A percentile compares a stretch with the other conserved stretches of the same genome.
These are phyloP conservation scores for Rosalia funebris DNA, from an alignment of 2,888 invertebrate genomes.

Conservation along the genomic window DNA sequence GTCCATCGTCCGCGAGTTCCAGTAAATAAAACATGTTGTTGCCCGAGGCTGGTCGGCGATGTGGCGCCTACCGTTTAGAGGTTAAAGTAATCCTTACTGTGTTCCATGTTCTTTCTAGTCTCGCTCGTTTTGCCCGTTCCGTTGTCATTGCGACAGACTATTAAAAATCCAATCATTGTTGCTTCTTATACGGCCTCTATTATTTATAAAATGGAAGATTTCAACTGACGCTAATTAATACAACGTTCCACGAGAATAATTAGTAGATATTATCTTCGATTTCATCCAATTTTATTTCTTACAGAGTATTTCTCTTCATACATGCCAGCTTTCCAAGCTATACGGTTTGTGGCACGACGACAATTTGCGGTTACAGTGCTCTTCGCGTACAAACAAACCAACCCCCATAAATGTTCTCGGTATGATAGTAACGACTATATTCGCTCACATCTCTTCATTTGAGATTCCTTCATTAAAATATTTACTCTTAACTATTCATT, in stretches of 20 bases:
- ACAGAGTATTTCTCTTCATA: conserved; percentile 8
- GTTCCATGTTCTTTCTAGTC: conserved; percentile 41
- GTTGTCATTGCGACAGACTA: conserved; percentile 27
- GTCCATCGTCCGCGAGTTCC: conserved; percentile 45
- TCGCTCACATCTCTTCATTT: too few relatives aligned
- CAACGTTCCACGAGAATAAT: conserved; percentile 18
- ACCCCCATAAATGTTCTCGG: too few relatives aligned
- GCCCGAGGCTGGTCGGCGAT: conserved; percentile 55
- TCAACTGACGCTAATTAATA: conserved; percentile 22
- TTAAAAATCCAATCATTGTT: conserved; percentile 28
- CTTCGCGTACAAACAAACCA: too few relatives aligned
- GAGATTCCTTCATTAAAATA: too few relatives aligned
- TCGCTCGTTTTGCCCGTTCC: conserved; percentile 17
- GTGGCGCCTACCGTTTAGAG: conserved; percentile 60
- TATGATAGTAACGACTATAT: too few relatives aligned
- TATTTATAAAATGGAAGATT: conserved; percentile 23
- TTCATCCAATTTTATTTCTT: conserved; percentile 12
- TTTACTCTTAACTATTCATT: too few relatives aligned
- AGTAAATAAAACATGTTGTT: conserved; percentile 49
- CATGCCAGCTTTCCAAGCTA: conserved; percentile 3
- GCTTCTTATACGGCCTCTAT: conserved; percentile 19
- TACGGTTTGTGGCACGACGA: too few relatives aligned
- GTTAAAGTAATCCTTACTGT: conserved; percentile 53
- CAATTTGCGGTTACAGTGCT: too few relatives aligned
- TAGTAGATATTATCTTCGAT: conserved; percentile 23